These are phyloP conservation scores for Linyphia triangularis DNA, from an alignment of 2,888 invertebrate genomes.

Conservation along the genomic window DNA sequence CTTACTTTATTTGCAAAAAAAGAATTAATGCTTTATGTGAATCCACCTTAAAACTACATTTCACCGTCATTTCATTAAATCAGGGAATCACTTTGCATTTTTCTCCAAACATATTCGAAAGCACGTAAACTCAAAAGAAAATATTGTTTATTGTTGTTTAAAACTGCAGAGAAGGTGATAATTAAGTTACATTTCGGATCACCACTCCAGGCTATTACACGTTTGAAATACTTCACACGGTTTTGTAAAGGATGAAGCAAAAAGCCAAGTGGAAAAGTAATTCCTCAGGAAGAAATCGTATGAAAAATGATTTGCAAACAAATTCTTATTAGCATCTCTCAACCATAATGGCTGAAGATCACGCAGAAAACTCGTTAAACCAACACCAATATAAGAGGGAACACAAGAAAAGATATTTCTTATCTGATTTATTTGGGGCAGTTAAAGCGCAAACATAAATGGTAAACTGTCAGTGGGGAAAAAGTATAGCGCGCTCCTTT, in stretches of 20 bases:
- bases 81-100: too few relatives aligned
- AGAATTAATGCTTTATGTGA: too few relatives aligned
- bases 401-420: neutral
- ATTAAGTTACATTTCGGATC: neutral
- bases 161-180: neutral
- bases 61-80: too few relatives aligned
- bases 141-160: too few relatives aligned
- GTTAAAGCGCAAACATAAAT: neutral
- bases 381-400: neutral
- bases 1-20: too few relatives aligned
- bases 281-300: neutral
- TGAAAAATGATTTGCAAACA: constrained; percentile 25
- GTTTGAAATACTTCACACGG: neutral
- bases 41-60: too few relatives aligned
- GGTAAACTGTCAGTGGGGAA: neutral
- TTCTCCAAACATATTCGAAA: too few relatives aligned
- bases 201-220: neutral
- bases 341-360: constrained; percentile 3
- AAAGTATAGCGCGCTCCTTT: neutral
- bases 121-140: too few relatives aligned
- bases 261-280: neutral
- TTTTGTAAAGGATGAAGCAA: neutral
- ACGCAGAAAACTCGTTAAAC: constrained; percentile 25
- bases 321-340: constrained; percentile 24
- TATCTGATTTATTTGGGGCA: neutral